Base-by-base conservation (phyloP, 2,797 vertebrate genomes). In the Parauchenoglanis punctatus region DNA sequence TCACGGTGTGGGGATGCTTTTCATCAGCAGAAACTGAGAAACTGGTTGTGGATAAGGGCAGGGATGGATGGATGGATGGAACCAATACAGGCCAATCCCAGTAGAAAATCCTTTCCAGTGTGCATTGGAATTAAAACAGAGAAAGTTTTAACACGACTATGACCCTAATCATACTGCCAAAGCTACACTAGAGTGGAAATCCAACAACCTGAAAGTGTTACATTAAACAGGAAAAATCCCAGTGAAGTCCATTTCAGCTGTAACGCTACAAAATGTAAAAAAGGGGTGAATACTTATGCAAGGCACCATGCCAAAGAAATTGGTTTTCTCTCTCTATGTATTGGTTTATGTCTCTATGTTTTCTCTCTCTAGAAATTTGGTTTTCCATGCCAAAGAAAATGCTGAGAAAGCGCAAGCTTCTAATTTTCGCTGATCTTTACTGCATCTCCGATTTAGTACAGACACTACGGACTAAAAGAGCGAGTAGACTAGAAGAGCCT, bases 401-500 rank as follows among this genome's bases (percentile, higher is more conserved):
- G 7, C 35, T 10, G 35, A 70, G 68, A 40, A 70, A 40, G 68
- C 3, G 7, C 68, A 20, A 70, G 68, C 5, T 18, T 35, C 28
- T 68, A 68, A 28, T 35, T 20, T 49, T 8, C 0, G 3, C 68
- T 20, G 68, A 40, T 40, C 31, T 15, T 28, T 31, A 31, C n/a
- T 2, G 11, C 75, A 77, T 15, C 28, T 31, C 78, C 61, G 54
- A 31, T 59, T 77, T n/a, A 54, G 3, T 18, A 59, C 40, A 63
- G 31, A 81, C 31, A 70, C 15, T 68, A 7, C n/a, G 25, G 61
- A 1, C 12, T 72, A 40, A 61, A n/a, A 78, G 20, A n/a, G 68
- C 1, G 8, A 86, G 17, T 10, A 3, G 58, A 13, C 44, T 35
- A 11, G 6, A 59, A 73, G 58, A 31, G 86, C 28, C 91, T 95